A percentile compares a stretch with the other conserved stretches of the same genome.
These are phyloP conservation scores for Etheostoma perlongum DNA, from an alignment of 2,797 vertebrate species.

Conservation along the genomic window DNA sequence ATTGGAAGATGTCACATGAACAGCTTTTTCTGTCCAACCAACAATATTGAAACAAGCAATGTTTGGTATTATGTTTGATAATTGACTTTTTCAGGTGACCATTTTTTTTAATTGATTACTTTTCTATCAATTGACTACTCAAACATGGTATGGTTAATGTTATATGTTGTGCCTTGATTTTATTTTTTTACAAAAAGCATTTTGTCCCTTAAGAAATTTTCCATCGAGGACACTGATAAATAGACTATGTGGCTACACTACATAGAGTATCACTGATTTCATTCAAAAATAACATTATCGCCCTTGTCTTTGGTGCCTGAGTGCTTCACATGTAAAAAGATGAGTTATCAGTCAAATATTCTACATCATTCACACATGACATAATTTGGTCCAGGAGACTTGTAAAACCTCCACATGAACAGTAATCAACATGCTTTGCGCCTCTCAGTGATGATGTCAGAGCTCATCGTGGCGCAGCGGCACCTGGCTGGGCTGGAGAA, in stretches of 20 bases:
- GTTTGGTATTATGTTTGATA: too few relatives aligned
- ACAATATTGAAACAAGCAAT: too few relatives aligned
- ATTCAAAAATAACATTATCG: background rate
- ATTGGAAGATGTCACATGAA: too few relatives aligned
- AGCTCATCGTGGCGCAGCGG: constrained; percentile 90
- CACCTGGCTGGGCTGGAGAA: constrained; percentile 90
- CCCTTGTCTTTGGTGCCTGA: background rate
- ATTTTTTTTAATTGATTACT: too few relatives aligned
- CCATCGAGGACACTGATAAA: background rate
- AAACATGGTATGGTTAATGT: too few relatives aligned
- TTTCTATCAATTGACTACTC: too few relatives aligned
- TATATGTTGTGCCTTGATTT: too few relatives aligned
- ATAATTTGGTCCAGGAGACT: constrained; percentile 22
- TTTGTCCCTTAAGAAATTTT: constrained; percentile 4
- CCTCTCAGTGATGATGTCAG: constrained; percentile 64
- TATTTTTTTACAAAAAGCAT: background rate
- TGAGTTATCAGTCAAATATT: constrained; percentile 5
- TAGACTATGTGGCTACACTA: background rate
- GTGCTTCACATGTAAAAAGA: constrained; percentile 24
- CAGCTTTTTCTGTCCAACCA: too few relatives aligned
- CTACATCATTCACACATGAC: constrained; percentile 11
- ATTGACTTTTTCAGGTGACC: too few relatives aligned
- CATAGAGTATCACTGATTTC: background rate
- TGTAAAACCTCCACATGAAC: background rate
- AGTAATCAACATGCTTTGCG: background rate